Evolutionary conservation across 2,113 vertebrate genomes (phyloP), one percentile per base, ranked within the genome.

Genomic region (Gymnorhina tibicen): DNA sequence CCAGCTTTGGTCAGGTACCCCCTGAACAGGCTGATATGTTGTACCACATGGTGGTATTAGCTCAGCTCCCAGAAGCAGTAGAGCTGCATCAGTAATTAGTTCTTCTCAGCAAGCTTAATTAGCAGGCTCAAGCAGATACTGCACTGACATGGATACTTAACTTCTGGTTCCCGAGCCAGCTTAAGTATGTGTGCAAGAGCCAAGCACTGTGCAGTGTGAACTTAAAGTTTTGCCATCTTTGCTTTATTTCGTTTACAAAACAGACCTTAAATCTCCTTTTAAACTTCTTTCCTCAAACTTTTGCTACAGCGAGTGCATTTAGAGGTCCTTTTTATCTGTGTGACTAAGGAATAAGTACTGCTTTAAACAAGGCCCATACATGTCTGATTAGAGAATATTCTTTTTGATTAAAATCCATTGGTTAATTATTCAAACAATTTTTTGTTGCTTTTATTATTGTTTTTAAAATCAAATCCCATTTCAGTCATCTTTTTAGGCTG

Each of bases 371-470:
- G 79, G 32, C 47, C 46, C 37, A 66, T 35, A 49, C 12, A 13
- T 9, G 3, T 77, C 59, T 82, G 70, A 90, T 87, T 69, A 70
- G 33, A 86, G 33, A 73, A 77, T 62, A 52, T 20, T 77, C 22
- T 68, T 93, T 96, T 91, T 95, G 35, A 96, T 96, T 96, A 97
- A 95, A 97, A 87, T 92, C 52, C 83, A 96, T 79, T 89, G 75
- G 47, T 96, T 98, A 97, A 96, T 97, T 98, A 97, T 97, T 97
- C 94, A 96, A 83, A 97, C 46, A 86, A 84, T 49, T 97, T 97
- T 97, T 95, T 90, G 92, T 95, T 97, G 62, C 85, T 96, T 97
- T 97, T 93, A 82, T 97, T 96, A 97, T 91, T 96, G 93, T 97
- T 96, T 94, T 63, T 52, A 13, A 80, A 89, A 96, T 97, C 94